These are phyloP conservation scores for Macrotus californicus DNA, from an alignment of 2,113 vertebrate genomes.

Conservation along the genomic window DNA sequence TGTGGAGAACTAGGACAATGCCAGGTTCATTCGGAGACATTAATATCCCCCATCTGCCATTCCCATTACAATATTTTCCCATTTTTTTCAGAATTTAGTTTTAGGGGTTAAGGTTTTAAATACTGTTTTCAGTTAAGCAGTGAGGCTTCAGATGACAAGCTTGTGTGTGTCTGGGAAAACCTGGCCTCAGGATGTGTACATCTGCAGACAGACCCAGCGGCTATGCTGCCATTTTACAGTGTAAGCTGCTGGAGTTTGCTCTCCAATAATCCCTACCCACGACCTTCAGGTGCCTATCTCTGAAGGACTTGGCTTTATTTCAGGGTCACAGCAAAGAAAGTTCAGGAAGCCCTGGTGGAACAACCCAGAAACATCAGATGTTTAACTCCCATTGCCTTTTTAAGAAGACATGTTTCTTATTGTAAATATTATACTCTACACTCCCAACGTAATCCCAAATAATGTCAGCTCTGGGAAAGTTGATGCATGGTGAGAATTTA, in stretches of 20 bases:
- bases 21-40: neutral
- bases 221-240: neutral
- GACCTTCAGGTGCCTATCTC: neutral
- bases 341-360: neutral
- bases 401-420: slow-evolving; percentile 38
- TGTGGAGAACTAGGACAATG: neutral
- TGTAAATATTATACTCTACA: slow-evolving; percentile 36
- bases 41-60: neutral
- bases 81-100: slow-evolving; percentile 34
- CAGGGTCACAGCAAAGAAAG: neutral
- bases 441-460: slow-evolving; percentile 11
- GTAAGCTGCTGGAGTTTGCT: neutral
- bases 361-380: neutral
- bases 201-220: neutral
- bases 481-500: slow-evolving; percentile 33
- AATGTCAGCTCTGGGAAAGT: slow-evolving; percentile 42
- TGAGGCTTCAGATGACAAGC: neutral
- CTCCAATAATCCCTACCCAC: neutral
- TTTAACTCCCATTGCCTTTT: slow-evolving; percentile 34
- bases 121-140: neutral
- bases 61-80: neutral
- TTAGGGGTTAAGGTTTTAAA: neutral
- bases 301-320: neutral
- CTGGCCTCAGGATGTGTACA: neutral
- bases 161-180: neutral